phyloP scores from a whole-genome alignment of 2,888 invertebrate genomes.

The Odontomyia ornata region DNA sequence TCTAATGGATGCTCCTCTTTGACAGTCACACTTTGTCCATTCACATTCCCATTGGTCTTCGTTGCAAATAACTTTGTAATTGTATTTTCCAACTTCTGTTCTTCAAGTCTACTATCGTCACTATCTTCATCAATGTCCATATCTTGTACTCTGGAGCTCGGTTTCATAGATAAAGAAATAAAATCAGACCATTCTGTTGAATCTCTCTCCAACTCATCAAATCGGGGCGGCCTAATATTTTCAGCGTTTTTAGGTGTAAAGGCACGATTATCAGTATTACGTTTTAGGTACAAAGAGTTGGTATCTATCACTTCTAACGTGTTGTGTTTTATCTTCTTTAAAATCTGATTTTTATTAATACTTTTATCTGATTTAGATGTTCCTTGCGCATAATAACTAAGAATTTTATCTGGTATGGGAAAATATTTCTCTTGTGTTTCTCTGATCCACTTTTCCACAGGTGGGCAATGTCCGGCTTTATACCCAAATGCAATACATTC shows the following conservation, averaged over 20 bases:
- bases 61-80: neutral
- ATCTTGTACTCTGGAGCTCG: neutral
- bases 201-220: neutral
- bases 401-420: slow-evolving; percentile 20
- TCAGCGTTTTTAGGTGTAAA: slow-evolving; percentile 4
- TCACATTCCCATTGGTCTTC: neutral
- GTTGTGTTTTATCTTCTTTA: neutral
- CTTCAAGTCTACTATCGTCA: neutral
- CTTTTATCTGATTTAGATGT: neutral
- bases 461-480: neutral
- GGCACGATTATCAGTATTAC: slow-evolving; percentile 6
- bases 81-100: neutral
- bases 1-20: neutral
- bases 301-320: neutral
- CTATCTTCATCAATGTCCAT: slow-evolving; percentile 28
- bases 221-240: neutral
- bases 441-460: slow-evolving; percentile 12
- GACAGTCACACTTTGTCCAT: neutral
- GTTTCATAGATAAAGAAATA: slow-evolving; percentile 15
- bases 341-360: neutral
- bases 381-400: neutral
- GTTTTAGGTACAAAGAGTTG: neutral
- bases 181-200: slow-evolving; percentile 30
- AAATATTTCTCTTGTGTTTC: slow-evolving; percentile 1
- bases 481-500: slow-evolving; percentile 33